Percentiles rank a stretch among this genome's conserved stretches.
These are phyloP conservation scores for Magallana ariakensis DNA, from an alignment of 1,140 invertebrate genomes.

Conservation along the genomic window DNA sequence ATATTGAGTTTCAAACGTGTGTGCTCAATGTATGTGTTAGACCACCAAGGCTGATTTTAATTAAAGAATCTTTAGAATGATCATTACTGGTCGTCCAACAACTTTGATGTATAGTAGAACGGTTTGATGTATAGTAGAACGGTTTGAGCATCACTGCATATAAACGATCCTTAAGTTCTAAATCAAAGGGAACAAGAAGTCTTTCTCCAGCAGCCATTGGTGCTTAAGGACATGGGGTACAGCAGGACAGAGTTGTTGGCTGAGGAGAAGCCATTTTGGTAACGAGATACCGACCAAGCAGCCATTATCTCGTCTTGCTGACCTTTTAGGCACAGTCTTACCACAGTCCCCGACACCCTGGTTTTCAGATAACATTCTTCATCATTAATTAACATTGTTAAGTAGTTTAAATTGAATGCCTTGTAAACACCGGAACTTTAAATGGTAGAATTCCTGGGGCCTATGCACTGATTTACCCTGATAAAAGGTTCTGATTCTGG, in stretches of 20 bases:
- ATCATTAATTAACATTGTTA: slow-evolving; percentile 33
- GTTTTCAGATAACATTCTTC: slow-evolving; percentile 27
- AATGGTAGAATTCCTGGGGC: slow-evolving; percentile 17
- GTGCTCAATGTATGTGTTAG: neutral
- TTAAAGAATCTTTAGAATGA: neutral
- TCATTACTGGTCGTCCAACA: slow-evolving; percentile 1
- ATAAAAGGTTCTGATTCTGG: too few relatives aligned
- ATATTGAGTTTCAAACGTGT: neutral
- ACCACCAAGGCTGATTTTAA: slow-evolving; percentile 27
- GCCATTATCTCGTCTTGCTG: slow-evolving; percentile 20
- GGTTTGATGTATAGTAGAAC: neutral
- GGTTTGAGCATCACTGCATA: neutral
- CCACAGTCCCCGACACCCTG: neutral
- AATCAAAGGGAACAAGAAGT: slow-evolving; percentile 5
- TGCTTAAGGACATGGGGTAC: slow-evolving; percentile 10
- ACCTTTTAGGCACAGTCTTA: slow-evolving; percentile 20
- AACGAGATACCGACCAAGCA: neutral
- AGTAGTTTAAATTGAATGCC: slow-evolving; percentile 30
- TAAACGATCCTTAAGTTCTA: slow-evolving; percentile 17
- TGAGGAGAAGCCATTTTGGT: slow-evolving; percentile 27
- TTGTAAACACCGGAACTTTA: slow-evolving; percentile 31
- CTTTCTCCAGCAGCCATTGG: slow-evolving; percentile 14
- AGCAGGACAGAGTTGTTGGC: neutral
- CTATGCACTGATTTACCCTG: slow-evolving; percentile 5
- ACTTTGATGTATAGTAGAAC: neutral